phyloP scores from a whole-genome alignment of 2,113 vertebrate genomes.

The Nyctereutes procyonoides region DNA sequence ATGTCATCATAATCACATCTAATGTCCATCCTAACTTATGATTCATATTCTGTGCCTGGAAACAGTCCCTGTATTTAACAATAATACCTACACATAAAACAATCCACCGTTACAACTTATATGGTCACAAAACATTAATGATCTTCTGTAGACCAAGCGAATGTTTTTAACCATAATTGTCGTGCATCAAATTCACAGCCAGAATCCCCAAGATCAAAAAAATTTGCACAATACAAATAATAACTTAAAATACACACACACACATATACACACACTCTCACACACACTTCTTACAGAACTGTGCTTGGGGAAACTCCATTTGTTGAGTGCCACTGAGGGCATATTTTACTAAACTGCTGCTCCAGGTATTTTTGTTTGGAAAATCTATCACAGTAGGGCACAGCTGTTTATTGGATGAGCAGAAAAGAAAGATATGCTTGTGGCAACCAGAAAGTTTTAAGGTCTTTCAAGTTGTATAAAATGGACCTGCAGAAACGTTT shows the following conservation, averaged over 20 bases:
- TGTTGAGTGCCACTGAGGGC: conserved; percentile 78
- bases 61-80: conserved; percentile 83
- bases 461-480: conserved; percentile 83
- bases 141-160: conserved; percentile 77
- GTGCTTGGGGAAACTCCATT: conserved; percentile 83
- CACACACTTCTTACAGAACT: conserved; percentile 82
- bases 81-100: conserved; percentile 84
- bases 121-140: conserved; percentile 83
- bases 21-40: conserved; percentile 76
- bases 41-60: conserved; percentile 81
- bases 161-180: conserved; percentile 83
- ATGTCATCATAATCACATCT: conserved; percentile 74
- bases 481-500: conserved; percentile 82
- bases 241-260: conserved; percentile 81
- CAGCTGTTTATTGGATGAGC: conserved; percentile 83
- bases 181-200: conserved; percentile 85
- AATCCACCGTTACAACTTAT: conserved; percentile 82
- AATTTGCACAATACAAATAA: conserved; percentile 82
- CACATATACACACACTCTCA: conserved; percentile 57
- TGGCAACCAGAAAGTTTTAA: conserved; percentile 81
- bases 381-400: conserved; percentile 82
- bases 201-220: conserved; percentile 82
- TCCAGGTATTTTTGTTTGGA: conserved; percentile 79
- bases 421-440: conserved; percentile 84
- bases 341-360: conserved; percentile 80